Base-by-base conservation (phyloP, 53 echinoderm and acorn worm genomes). In the Crossaster papposus region DNA sequence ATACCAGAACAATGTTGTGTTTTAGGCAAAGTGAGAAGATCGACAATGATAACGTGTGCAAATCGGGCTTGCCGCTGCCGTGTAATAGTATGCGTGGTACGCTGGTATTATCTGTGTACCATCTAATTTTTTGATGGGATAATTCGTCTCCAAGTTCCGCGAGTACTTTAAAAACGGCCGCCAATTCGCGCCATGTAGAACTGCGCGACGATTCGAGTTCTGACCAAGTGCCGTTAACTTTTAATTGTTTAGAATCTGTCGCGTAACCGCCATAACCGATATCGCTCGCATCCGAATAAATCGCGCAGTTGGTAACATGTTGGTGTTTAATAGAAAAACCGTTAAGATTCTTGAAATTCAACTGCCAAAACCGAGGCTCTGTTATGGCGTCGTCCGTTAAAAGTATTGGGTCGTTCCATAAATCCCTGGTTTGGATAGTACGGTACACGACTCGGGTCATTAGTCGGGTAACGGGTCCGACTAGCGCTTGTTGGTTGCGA, bases 111-210 rank as follows among this genome's bases (percentile, higher is more conserved):
- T 89, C 81, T 64, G 81, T 80, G 54, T 65, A 64, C n/a, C n/a
- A n/a, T n/a, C n/a, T n/a, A n/a, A n/a, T n/a, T n/a, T n/a, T n/a
- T n/a, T n/a, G n/a, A n/a, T n/a, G n/a, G n/a, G n/a, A n/a, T n/a
- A n/a, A n/a, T n/a, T n/a, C 89, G 51, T 50, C 79, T 80, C 68
- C 18, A 5, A 20, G 54, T 68, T 80, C 89, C 0, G 70, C 38
- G n/a, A 89, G 64, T 26, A 68, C 70, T 36, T 65, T 54, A 9
- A 79, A 38, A 28, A 89, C 80, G 74, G 90, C 77, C 28, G 90
- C 83, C 31, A 90, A 58, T 64, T 83, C 91, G 2, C 90, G 83
- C 90, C 90, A 90, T 3, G 90, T 90, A 44, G 90, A 90, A 58
- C 90, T 82, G 14, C 23, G 36, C 34, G 75, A 38, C 64, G 10